Base-by-base conservation (phyloP, 2,888 invertebrate species). In the Lycophotia porphyrea region DNA sequence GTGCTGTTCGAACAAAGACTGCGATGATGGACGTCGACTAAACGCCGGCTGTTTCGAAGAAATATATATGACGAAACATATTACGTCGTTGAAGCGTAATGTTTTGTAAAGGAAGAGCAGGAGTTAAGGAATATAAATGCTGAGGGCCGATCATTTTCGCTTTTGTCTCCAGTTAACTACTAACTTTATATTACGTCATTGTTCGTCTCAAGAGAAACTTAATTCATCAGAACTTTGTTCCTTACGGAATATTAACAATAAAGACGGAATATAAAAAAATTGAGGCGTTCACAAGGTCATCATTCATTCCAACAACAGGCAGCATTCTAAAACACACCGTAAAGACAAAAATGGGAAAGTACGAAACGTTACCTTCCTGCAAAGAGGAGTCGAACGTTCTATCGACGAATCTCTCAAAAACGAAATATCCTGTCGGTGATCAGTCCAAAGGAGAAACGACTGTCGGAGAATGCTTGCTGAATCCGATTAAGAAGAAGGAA, bases 1-100 rank as follows among this genome's bases (percentile, higher is more conserved):
- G 78, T 78, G 83, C 27, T 71, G 49, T 58, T 64, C 58, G 27
- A 64, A 82, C 80, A 82, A 81, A 77, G 47, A 82, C 76, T 42
- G 44, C 74, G 84, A 74, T 79, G 84, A 81, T 47, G 34, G 84
- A 78, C 66, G 71, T 58, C 63, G 27, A 34, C 52, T 52, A 61
- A 70, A 70, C 70, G 66, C 63, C 84, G 61, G 36, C 55, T 34
- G 66, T 73, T 81, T 79, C 58, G 34, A 27, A 52, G 61, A 74
- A 73, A 78, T 55, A 66, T 55, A 66, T 49, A 58, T 77, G 80
- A 78, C 80, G 74, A 70, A 79, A 81, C 34, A 31, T 21, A 49
- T 67, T 81, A 84, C 80, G 84, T 81, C 69, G 34, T 63, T 13
- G 1, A 5, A 24, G 70, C 73, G 61, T 78, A 83, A 80, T 36